Percentiles rank a stretch among this genome's conserved stretches.
phyloP scores from a whole-genome alignment of 2,888 invertebrate species.

The Hydrotaea cyrtoneurina region DNA sequence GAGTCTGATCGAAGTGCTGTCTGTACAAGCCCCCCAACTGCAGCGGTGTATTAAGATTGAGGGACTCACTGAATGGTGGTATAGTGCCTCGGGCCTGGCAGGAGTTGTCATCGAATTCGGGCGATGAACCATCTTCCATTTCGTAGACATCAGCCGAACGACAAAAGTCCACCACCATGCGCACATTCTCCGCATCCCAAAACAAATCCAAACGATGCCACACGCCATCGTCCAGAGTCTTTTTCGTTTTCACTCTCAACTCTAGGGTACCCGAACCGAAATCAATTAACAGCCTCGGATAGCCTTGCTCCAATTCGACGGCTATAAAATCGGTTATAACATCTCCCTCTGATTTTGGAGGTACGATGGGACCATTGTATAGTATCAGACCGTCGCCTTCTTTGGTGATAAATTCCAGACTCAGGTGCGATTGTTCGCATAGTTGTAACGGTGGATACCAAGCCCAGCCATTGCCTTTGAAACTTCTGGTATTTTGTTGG shows the following conservation, averaged over 20 bases:
- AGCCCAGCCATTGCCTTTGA: constrained; percentile 97
- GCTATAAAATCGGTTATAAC: constrained; percentile 96
- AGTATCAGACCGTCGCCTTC: constrained; percentile 94
- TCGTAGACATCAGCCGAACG: constrained; percentile 92
- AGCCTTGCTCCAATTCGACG: constrained; percentile 94
- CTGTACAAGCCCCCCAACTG: constrained; percentile 96
- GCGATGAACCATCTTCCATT: constrained; percentile 92
- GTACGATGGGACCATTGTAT: constrained; percentile 98
- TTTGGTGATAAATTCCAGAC: constrained; percentile 96
- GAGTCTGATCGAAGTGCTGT: constrained; percentile 92
- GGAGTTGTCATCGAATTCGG: constrained; percentile 92
- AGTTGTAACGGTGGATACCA: constrained; percentile 98
- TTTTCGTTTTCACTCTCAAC: constrained; percentile 90
- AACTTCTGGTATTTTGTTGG: constrained; percentile 96
- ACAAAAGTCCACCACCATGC: constrained; percentile 95
- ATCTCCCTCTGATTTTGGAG: constrained; percentile 90
- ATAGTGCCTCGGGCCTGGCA: constrained; percentile 95
- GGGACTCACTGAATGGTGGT: constrained; percentile 95
- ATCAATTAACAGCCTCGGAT: constrained; percentile 93
- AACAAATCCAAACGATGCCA: constrained; percentile 98
- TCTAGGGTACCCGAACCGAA: constrained; percentile 97
- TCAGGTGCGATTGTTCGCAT: constrained; percentile 96
- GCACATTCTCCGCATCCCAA: constrained; percentile 95
- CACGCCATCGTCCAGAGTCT: constrained; percentile 94
- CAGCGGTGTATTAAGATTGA: constrained; percentile 96